These are phyloP conservation scores for Epizoanthus stellaris DNA, from an alignment of 92 coral and sea anemone species.

Conservation along the genomic window DNA sequence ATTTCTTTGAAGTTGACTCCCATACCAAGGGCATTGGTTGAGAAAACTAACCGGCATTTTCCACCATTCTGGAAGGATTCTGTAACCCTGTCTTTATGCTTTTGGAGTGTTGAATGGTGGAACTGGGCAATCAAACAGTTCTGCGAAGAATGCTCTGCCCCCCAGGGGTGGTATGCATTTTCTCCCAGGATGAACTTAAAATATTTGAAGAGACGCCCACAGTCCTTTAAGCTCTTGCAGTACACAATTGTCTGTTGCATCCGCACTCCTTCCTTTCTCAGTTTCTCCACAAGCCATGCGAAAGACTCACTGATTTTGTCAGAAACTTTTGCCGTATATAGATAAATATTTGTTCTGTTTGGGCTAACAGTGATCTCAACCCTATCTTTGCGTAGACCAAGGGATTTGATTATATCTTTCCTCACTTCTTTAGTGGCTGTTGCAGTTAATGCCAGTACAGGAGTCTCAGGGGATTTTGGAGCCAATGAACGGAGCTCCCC, in stretches of 20 bases:
- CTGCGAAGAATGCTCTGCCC: constrained; percentile 22
- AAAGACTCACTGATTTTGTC: constrained; percentile 17
- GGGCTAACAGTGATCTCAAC: constrained; percentile 34
- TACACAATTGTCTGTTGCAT: constrained; percentile 45
- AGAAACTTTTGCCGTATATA: constrained; percentile 5
- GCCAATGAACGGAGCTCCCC: constrained; percentile 40
- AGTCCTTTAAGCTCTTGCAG: constrained; percentile 41
- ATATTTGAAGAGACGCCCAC: constrained; percentile 25
- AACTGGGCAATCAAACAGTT: constrained; percentile 49
- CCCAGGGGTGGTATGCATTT: constrained; percentile 10
- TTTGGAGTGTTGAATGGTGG: constrained; percentile 33
- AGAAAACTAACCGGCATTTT: constrained; percentile 65
- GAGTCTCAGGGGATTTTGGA: constrained; percentile 22
- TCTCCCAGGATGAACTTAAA: constrained; percentile 42
- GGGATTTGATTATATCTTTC: constrained; percentile 13
- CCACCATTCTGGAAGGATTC: constrained; percentile 39
- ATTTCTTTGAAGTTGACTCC: constrained; percentile 41
- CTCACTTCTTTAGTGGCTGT: constrained; percentile 34
- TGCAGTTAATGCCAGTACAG: constrained; percentile 45
- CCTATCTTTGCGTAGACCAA: background rate
- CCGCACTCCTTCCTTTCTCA: constrained; percentile 28
- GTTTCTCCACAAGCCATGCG: constrained; percentile 35
- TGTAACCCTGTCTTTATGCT: constrained; percentile 35
- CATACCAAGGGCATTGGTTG: constrained; percentile 75
- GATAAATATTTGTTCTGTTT: constrained; percentile 44